Conservation (phyloP, 2,113 vertebrate genomes). For the Tringa solitaria region DNA sequence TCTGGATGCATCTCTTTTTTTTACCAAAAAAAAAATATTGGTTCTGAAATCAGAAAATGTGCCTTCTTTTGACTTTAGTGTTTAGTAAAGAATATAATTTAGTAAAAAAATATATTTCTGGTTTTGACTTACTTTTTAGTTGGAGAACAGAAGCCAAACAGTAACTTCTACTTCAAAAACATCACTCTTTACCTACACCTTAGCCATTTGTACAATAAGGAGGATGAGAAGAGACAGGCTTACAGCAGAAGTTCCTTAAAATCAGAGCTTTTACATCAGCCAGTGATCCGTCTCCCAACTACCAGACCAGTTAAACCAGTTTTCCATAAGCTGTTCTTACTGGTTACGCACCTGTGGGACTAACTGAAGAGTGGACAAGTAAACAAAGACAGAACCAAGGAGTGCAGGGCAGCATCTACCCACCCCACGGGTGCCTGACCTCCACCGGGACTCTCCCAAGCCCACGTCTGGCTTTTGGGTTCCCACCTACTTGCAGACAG, state of each 20-base stretch:
- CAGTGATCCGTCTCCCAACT: not conserved
- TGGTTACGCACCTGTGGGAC: not conserved
- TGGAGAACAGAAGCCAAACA: not conserved
- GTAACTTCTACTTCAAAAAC: not conserved
- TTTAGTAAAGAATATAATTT: not conserved
- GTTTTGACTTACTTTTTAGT: not conserved
- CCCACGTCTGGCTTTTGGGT: not conserved
- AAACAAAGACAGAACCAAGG: not conserved
- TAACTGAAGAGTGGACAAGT: not conserved
- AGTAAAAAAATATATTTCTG: not conserved
- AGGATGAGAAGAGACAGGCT: not conserved
- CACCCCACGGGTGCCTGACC: not conserved
- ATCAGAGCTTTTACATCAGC: not conserved
- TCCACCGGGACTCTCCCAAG: not conserved
- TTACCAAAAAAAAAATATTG: not conserved
- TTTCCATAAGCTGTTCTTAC: not conserved
- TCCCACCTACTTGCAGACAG: not conserved
- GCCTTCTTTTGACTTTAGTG: not conserved
- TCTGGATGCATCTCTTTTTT: not conserved
- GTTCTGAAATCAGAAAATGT: not conserved
- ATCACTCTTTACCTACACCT: fast-evolving
- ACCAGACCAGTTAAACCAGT: not conserved
- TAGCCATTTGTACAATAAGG: not conserved
- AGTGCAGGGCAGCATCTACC: not conserved
- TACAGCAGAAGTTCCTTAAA: not conserved